Evolutionary conservation across 2,797 vertebrate genomes (phyloP), one percentile per base, ranked within the genome.

Genomic region (Coilia nasus): DNA sequence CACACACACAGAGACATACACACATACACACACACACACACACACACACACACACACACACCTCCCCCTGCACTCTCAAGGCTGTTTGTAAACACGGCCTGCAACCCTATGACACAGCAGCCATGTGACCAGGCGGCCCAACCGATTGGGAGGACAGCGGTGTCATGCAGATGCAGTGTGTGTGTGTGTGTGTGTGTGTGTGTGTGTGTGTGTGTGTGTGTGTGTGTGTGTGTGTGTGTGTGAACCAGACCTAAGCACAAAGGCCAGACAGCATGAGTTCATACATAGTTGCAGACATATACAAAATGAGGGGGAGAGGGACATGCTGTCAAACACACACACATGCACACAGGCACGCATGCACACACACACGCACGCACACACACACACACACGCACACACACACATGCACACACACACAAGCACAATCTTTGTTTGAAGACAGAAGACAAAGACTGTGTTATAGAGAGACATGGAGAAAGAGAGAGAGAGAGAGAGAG

Each of bases 351-450:
- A 57, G 9, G 15, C 56, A 14, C 56, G 15, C 56, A 57, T 12
- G 15, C 14, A 59, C 57, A 59, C 57, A 59, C 57, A 21, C 57
- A 59, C 14, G 21, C 57, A 59, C 71, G 44, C 35, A 78, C 71
- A 78, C 31, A 78, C 71, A 78, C 31, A 78, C 71, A 78, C 60
- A 84, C 31, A 81, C 44, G 28, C 75, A 84, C 83, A 86, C 15
- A 47, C 60, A 86, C 56, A 86, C 19, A 44, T 46, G 60, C 67
- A 78, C 25, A 28, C 47, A 56, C 21, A 56, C 50, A 47, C 59
- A 83, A 59, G n/a, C 54, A 28, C 54, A 82, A 46, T 23, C 81
- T 44, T 54, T 67, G 46, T 54, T 25, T 31, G 28, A 71, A 31
- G 28, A 71, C 64, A 31, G 28, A 71, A 28, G 12, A 56, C 10